Conservation (phyloP, 2,888 invertebrate species). For the Toxonevra muliebris region DNA sequence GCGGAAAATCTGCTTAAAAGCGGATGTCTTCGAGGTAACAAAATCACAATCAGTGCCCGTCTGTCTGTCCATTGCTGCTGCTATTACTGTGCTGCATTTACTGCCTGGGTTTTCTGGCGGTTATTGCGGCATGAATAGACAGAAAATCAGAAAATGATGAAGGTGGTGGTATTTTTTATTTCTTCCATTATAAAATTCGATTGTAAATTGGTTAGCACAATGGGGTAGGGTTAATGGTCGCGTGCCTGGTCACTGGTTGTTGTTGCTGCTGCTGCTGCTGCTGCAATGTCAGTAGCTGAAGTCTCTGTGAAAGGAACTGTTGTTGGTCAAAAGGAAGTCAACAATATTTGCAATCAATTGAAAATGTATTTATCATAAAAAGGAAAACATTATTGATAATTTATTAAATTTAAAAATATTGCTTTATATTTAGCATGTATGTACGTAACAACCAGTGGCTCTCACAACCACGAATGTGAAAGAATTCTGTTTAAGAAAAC, state of each 20-base stretch:
- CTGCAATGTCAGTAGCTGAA: slow-evolving; percentile 1
- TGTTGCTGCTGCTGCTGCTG: background rate
- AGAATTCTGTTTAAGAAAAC: too few species aligned
- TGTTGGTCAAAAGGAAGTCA: slow-evolving; percentile 40
- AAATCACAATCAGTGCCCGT: slow-evolving; percentile 46
- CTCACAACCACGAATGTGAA: too few species aligned
- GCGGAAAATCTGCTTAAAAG: slow-evolving; percentile 44
- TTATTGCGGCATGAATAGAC: slow-evolving; percentile 11
- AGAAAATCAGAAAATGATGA: too few species aligned
- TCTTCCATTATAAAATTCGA: slow-evolving; percentile 30
- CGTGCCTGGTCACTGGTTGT: slow-evolving; percentile 12
- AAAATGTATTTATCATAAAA: slow-evolving; percentile 26
- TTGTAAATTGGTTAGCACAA: slow-evolving; percentile 31
- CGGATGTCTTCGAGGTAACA: slow-evolving; percentile 55
- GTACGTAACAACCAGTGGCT: background rate
- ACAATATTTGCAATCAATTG: slow-evolving; percentile 41
- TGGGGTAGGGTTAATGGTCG: slow-evolving; percentile 25
- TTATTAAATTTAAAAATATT: slow-evolving; percentile 15
- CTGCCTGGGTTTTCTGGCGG: slow-evolving; percentile 14
- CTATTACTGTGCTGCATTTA: slow-evolving; percentile 28
- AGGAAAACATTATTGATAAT: background rate
- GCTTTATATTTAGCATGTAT: background rate
- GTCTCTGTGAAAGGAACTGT: slow-evolving; percentile 2
- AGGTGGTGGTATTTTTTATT: background rate
- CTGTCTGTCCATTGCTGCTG: slow-evolving; percentile 23